Conservation (phyloP, 2,797 vertebrate species). For the Helostoma temminkii region DNA sequence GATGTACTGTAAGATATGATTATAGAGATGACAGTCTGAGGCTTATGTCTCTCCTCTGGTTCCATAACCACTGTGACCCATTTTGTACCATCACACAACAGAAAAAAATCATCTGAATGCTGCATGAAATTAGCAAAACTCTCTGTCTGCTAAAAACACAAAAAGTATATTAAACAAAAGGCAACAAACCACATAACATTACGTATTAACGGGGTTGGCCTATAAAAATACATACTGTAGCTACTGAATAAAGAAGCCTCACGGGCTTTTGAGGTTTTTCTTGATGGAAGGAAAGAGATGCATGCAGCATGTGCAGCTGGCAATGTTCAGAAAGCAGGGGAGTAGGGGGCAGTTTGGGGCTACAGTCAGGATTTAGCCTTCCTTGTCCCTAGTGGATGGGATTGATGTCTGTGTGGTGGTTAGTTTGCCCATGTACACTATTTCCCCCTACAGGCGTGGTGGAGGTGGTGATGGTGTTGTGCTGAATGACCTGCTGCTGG, state of each 20-base stretch:
- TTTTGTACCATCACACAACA: conserved; percentile 90
- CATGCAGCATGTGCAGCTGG: conserved; percentile 63
- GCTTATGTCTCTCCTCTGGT: conserved; percentile 44
- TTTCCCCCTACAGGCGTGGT: conserved; percentile 91
- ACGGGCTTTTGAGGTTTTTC: conserved; percentile 87
- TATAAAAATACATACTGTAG: conserved; percentile 85
- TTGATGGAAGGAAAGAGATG: conserved; percentile 70
- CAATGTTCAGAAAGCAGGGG: conserved; percentile 60
- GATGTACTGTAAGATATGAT: conserved; percentile 45
- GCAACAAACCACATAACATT: conserved; percentile 68
- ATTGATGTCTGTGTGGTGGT: conserved; percentile 98
- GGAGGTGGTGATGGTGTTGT: conserved; percentile 99
- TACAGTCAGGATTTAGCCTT: conserved; percentile 50
- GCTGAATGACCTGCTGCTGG: conserved; percentile 99
- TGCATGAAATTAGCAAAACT: conserved; percentile 88
- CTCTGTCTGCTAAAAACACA: conserved; percentile 80
- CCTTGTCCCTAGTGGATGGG: conserved; percentile 92
- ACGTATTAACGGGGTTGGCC: conserved; percentile 70
- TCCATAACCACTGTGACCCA: conserved; percentile 43
- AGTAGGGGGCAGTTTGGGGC: conserved; percentile 24
- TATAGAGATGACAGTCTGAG: conserved; percentile 55
- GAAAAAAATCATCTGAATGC: conserved; percentile 82
- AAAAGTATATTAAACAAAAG: conserved; percentile 83
- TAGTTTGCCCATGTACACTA: conserved; percentile 91
- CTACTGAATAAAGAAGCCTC: conserved; percentile 84